Conservation (phyloP, 2,113 vertebrate species). For the Platycercus adscitus region DNA sequence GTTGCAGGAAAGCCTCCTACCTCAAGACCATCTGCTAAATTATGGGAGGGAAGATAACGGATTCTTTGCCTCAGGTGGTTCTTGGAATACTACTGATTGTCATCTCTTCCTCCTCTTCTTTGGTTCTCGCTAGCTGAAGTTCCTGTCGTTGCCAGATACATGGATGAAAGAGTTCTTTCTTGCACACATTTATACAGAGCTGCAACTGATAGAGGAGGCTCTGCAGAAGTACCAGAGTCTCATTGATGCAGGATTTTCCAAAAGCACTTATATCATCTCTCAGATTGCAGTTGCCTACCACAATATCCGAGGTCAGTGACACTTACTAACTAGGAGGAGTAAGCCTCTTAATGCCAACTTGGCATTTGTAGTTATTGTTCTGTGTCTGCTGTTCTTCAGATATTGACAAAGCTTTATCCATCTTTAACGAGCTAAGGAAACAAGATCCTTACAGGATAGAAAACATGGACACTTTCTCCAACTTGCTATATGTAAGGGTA, state of each 20-base stretch:
- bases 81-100: conserved; percentile 12
- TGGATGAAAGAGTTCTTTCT: conserved; percentile 99
- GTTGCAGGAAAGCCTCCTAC: neutral
- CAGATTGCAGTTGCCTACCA: conserved; percentile 99
- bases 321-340: neutral
- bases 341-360: neutral
- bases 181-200: conserved; percentile 98
- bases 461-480: conserved; percentile 99
- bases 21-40: neutral
- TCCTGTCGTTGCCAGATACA: conserved; percentile 93
- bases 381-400: conserved; percentile 77
- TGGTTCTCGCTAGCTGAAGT: conserved; percentile 86
- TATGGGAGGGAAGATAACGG: neutral
- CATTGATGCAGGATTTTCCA: conserved; percentile 95
- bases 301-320: conserved; percentile 92
- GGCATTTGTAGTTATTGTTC: neutral
- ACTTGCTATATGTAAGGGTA: conserved; percentile 96
- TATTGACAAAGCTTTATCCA: conserved; percentile 95
- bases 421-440: conserved; percentile 95
- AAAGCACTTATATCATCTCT: conserved; percentile 98
- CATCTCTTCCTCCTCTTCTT: conserved; percentile 63
- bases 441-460: conserved; percentile 98
- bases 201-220: conserved; percentile 98
- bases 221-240: conserved; percentile 97
- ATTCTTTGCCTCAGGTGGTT: neutral